phyloP scores from a whole-genome alignment of 2,113 vertebrate genomes.

The Chascanopsetta lugubris region DNA sequence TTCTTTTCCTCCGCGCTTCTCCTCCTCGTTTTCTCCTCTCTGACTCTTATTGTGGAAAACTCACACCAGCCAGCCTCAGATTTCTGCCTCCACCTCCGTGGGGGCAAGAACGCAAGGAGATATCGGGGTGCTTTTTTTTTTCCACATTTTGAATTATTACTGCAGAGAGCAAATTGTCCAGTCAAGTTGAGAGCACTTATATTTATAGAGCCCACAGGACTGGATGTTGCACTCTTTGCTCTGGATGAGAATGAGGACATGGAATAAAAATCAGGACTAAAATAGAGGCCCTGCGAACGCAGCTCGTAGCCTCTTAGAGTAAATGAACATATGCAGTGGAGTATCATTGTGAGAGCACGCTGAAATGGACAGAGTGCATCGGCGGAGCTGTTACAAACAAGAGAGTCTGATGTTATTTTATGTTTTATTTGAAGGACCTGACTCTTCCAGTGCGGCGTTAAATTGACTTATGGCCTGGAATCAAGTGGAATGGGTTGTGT shows the following conservation, averaged over 20 bases:
- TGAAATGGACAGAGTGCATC: constrained; percentile 41
- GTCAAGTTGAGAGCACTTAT: constrained; percentile 71
- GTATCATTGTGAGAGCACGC: constrained; percentile 47
- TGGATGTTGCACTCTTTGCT: constrained; percentile 45
- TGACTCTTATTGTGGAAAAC: constrained; percentile 57
- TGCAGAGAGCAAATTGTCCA: constrained; percentile 70
- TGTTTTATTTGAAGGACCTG: constrained; percentile 48
- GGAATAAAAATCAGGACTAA: constrained; percentile 57
- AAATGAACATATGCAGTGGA: constrained; percentile 40
- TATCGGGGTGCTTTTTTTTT: constrained; percentile 49
- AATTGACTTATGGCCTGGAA: constrained; percentile 32
- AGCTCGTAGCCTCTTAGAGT: constrained; percentile 37
- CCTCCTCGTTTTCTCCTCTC: constrained; percentile 45
- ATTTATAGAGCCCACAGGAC: constrained; percentile 67
- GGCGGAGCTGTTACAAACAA: constrained; percentile 15
- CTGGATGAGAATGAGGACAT: constrained; percentile 56
- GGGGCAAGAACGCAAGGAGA: constrained; percentile 38
- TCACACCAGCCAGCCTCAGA: constrained; percentile 34
- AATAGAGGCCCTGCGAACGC: constrained; percentile 53
- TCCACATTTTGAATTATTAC: constrained; percentile 72
- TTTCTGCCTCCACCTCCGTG: constrained; percentile 21
- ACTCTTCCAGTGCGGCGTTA: constrained; percentile 24
- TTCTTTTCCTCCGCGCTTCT: constrained; percentile 22
- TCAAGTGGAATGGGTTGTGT: background rate
- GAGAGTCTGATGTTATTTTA: constrained; percentile 22